These are phyloP conservation scores for Drosophila subpulchrella DNA, from an alignment of 1,140 invertebrate species.

Conservation along the genomic window DNA sequence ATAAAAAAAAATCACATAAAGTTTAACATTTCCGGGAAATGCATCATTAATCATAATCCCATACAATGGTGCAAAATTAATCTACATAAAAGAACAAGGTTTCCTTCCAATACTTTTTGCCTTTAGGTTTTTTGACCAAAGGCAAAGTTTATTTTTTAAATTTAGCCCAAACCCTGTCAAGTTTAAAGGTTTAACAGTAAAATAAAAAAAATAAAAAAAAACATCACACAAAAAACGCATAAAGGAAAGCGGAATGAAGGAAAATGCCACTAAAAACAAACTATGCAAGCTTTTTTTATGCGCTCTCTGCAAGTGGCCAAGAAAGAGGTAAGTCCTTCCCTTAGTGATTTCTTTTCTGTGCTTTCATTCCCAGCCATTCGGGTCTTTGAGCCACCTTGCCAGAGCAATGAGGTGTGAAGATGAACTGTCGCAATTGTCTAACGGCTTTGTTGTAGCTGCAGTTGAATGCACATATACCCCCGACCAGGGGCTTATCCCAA, in stretches of 20 bases:
- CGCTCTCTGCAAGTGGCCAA: constrained; percentile 56
- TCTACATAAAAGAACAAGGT: constrained; percentile 2
- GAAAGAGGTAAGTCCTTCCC: constrained; percentile 37
- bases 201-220: not conserved
- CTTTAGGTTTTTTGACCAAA: not conserved
- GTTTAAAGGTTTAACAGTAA: constrained; percentile 17
- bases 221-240: constrained; percentile 16
- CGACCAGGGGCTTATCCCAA: not conserved
- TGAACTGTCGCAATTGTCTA: constrained; percentile 80
- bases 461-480: constrained; percentile 36
- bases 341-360: constrained; percentile 12
- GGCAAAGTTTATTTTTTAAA: constrained; percentile 24
- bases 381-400: constrained; percentile 59
- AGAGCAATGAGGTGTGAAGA: constrained; percentile 78
- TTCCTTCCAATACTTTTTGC: not conserved
- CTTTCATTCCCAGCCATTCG: constrained; percentile 30
- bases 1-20: constrained; percentile 12
- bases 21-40: constrained; percentile 2
- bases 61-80: not conserved
- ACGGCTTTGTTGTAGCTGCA: constrained; percentile 62
- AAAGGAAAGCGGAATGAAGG: constrained; percentile 23
- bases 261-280: constrained; percentile 51
- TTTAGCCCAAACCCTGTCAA: constrained; percentile 13
- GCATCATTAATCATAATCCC: constrained; percentile 6
- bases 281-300: constrained; percentile 36